Base-by-base conservation (phyloP, 2,888 invertebrate species). In the Spicauda simplicius region DNA sequence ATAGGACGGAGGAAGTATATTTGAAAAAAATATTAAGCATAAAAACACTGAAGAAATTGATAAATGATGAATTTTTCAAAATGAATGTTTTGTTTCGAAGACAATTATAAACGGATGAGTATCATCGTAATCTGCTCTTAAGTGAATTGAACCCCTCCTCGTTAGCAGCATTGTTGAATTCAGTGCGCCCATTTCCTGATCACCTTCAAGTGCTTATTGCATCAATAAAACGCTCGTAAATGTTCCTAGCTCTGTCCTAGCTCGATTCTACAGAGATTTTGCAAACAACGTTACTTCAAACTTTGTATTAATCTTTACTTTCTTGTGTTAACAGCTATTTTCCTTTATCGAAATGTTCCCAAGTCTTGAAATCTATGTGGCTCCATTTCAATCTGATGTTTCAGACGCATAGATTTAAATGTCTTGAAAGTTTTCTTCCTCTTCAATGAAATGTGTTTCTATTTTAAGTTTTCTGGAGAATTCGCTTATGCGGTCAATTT, bases 161-260 rank as follows among this genome's bases (percentile, higher is more conserved):
- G 48, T 71, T 64, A 69, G 37, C 52, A 54, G 50, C 56, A 65
- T 67, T 60, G 66, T 70, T 58, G 66, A 71, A 73, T 61, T 70
- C 68, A 69, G 69, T 70, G 67, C 55, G 12, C 66, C 68, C 69
- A 70, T 73, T 69, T 71, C 65, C 66, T 69, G 79, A 79, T 74
- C 73, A 74, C 80, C 78, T 74, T 81, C 78, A 77, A 85, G 82
- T 82, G 78, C 84, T 87, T 88, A 89, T 87, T 87, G 85, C 87
- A 81, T 85, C 87, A 81, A 88, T 89, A 87, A 88, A 89, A 86
- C 79, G 75, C 78, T 80, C 80, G 80, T 81, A 83, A 87, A 84
- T 83, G 82, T 82, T 82, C 77, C 69, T 76, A 80, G 76, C 81
- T 76, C 69, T 80, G 79, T 81, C 79, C 78, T 80, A 80, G 78